These are phyloP conservation scores for Rhea pennata DNA, from an alignment of 2,113 vertebrate genomes.

Conservation along the genomic window DNA sequence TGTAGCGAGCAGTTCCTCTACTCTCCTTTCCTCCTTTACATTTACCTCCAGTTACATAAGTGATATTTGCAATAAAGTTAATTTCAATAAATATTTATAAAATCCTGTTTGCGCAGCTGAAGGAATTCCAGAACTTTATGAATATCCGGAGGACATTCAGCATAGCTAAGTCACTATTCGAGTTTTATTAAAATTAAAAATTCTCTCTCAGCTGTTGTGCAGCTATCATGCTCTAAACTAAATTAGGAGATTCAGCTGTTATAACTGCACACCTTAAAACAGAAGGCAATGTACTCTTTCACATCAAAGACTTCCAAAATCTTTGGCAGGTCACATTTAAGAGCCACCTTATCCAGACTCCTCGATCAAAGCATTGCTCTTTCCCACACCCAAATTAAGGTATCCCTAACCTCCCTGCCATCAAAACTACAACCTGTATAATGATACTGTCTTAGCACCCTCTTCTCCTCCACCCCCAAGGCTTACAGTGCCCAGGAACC, in stretches of 20 bases:
- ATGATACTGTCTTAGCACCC: background rate
- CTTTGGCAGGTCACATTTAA: background rate
- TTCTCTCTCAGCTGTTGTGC: constrained; percentile 20
- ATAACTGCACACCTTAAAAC: background rate
- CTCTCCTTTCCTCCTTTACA: background rate
- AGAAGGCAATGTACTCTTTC: fast-evolving
- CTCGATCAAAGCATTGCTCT: background rate
- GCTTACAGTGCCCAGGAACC: background rate
- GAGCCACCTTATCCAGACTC: background rate
- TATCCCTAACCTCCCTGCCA: background rate
- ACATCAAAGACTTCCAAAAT: background rate
- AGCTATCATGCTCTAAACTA: constrained; percentile 29
- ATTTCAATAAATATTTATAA: constrained; percentile 51
- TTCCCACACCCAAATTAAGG: fast-evolving
- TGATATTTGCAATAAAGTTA: constrained; percentile 11
- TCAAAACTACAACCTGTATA: background rate
- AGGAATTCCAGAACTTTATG: constrained; percentile 39
- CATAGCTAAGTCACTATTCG: background rate
- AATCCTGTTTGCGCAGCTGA: constrained; percentile 10
- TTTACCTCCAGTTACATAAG: background rate
- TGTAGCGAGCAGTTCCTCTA: background rate
- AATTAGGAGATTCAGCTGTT: constrained; percentile 10
- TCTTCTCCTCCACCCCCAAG: background rate
- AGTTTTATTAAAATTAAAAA: constrained; percentile 50
- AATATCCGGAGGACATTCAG: constrained; percentile 26